These are phyloP conservation scores for Propsilocerus akamusi DNA, from an alignment of 1,140 invertebrate genomes.

Conservation along the genomic window DNA sequence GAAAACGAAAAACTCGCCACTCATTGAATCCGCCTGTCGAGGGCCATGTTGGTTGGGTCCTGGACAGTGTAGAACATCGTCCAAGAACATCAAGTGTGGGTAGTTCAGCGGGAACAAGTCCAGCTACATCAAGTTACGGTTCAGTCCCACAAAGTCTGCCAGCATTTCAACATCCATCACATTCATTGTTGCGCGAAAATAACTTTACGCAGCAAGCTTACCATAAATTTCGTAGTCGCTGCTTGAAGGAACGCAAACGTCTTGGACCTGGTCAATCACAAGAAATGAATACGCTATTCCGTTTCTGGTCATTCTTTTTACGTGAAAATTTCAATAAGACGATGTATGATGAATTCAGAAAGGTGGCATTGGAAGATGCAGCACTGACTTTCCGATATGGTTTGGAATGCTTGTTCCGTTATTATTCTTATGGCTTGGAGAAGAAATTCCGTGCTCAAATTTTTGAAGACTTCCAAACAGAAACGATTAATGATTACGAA, in stretches of 20 bases:
- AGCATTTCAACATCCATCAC: conserved; percentile 89
- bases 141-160: conserved; percentile 66
- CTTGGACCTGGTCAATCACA: conserved; percentile 82
- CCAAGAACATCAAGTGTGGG: conserved; percentile 53
- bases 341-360: conserved; percentile 94
- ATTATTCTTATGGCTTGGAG: conserved; percentile 95
- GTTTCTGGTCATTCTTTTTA: conserved; percentile 99
- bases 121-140: conserved; percentile 52
- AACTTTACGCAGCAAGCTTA: conserved; percentile 95
- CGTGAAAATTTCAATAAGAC: conserved; percentile 94
- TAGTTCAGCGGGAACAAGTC: conserved; percentile 54
- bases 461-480: conserved; percentile 89
- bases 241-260: conserved; percentile 84
- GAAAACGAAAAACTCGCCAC: conserved; percentile 83
- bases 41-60: conserved; percentile 93
- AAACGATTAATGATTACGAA: conserved; percentile 84
- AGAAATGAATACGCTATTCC: conserved; percentile 94
- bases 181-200: conserved; percentile 88
- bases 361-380: conserved; percentile 81
- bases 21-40: conserved; percentile 84
- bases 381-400: conserved; percentile 74
- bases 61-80: conserved; percentile 71
- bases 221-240: conserved; percentile 83
- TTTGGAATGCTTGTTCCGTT: conserved; percentile 94
- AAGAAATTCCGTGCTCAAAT: conserved; percentile 82